Evolutionary conservation across 1,140 invertebrate species (phyloP).

Genomic region (Musca vetustissima): DNA sequence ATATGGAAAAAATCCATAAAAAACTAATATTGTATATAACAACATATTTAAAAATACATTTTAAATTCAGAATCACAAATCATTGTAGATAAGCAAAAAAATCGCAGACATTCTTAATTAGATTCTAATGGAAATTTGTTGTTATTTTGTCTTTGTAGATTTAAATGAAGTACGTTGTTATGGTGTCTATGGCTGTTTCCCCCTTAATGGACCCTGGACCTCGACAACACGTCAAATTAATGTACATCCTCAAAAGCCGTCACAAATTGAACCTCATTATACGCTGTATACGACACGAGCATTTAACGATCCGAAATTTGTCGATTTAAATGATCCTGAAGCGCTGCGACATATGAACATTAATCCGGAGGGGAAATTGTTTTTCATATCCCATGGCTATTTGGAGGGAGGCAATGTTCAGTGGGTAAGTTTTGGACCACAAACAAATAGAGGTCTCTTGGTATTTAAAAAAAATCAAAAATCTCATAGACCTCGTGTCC

Average conservation of each 20-base stretch:
- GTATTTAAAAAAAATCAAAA: too few species aligned
- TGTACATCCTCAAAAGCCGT: conserved; percentile 69
- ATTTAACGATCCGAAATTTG: conserved; percentile 59
- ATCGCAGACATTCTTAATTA: not conserved
- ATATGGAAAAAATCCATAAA: not conserved
- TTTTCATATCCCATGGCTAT: conserved; percentile 82
- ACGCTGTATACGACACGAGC: conserved; percentile 60
- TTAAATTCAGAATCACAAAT: not conserved
- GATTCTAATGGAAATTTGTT: not conserved
- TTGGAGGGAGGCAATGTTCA: conserved; percentile 76
- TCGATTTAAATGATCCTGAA: conserved; percentile 66
- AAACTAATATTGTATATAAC: not conserved
- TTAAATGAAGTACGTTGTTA: conserved; percentile 65
- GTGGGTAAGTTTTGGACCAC: conserved; percentile 64
- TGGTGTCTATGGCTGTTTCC: conserved; percentile 80
- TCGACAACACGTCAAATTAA: conserved; percentile 75
- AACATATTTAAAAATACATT: not conserved
- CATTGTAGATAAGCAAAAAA: not conserved
- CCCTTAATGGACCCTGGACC: conserved; percentile 77
- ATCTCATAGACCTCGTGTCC: too few species aligned
- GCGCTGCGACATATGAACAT: conserved; percentile 64
- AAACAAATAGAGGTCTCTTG: not conserved
- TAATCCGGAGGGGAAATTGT: conserved; percentile 65
- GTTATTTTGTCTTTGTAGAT: conserved; percentile 41
- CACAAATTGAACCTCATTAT: conserved; percentile 60